These are phyloP conservation scores for Apostichopus leukothele DNA, from an alignment of 53 echinoderm and acorn worm genomes.

Conservation along the genomic window DNA sequence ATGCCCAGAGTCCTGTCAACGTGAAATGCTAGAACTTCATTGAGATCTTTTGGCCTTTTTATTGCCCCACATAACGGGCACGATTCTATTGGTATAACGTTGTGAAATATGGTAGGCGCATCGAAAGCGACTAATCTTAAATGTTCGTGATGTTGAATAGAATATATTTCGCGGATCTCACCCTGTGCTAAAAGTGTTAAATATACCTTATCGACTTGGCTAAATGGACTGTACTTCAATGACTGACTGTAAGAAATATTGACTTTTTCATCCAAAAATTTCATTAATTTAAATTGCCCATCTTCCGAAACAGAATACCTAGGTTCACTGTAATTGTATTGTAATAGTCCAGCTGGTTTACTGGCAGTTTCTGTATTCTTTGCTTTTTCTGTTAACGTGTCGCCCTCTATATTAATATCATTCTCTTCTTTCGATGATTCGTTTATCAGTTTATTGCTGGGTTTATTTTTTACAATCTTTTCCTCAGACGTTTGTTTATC, in stretches of 20 bases:
- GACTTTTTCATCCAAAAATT: neutral
- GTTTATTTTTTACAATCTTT: no score
- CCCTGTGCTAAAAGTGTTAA: slow-evolving; percentile 10
- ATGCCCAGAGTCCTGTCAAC: slow-evolving; percentile 38
- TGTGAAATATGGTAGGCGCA: neutral
- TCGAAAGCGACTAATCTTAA: slow-evolving; percentile 34
- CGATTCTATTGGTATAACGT: slow-evolving; percentile 27
- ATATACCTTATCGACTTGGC: neutral
- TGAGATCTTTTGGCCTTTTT: neutral
- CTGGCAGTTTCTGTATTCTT: neutral
- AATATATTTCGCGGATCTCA: slow-evolving; percentile 35
- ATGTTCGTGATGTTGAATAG: neutral
- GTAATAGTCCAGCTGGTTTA: neutral
- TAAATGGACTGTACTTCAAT: slow-evolving; percentile 9
- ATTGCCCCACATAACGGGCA: slow-evolving; percentile 29
- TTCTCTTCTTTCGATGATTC: neutral
- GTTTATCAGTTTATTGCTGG: no score
- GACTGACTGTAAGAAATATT: neutral
- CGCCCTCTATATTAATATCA: neutral
- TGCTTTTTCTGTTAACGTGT: no score
- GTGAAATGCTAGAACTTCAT: slow-evolving; percentile 40
- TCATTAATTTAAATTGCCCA: slow-evolving; percentile 24
- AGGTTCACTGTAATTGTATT: neutral
- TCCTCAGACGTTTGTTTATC: no score
- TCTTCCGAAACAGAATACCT: slow-evolving; percentile 11